These are phyloP conservation scores for Melikaiella ostensackeni DNA, from an alignment of 2,888 invertebrate genomes.

Conservation along the genomic window DNA sequence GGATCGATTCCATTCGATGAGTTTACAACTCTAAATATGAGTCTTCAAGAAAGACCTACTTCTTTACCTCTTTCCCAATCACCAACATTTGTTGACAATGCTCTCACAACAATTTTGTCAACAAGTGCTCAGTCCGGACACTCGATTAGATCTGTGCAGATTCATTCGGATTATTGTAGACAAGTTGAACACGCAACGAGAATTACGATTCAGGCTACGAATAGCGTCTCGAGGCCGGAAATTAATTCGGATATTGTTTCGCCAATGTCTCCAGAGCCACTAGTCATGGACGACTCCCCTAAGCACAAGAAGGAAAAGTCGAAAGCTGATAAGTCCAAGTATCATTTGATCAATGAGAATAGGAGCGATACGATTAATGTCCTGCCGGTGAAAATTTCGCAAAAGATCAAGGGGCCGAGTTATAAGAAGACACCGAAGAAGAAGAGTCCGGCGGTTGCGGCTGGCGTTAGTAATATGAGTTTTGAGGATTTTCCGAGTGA, in stretches of 20 bases:
- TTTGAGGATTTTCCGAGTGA: slow-evolving; percentile 87
- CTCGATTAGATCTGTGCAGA: not conserved
- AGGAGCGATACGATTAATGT: slow-evolving; percentile 71
- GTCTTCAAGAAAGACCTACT: slow-evolving; percentile 67
- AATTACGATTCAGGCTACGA: slow-evolving; percentile 62
- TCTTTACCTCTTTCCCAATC: slow-evolving; percentile 69
- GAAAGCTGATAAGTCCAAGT: slow-evolving; percentile 78
- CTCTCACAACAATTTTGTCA: slow-evolving; percentile 58
- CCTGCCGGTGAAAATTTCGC: slow-evolving; percentile 63
- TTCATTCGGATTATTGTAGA: slow-evolving; percentile 34
- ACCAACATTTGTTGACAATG: slow-evolving; percentile 64
- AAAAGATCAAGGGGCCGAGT: slow-evolving; percentile 65
- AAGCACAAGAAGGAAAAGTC: slow-evolving; percentile 76
- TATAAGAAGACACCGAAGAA: slow-evolving; percentile 68
- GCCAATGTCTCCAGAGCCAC: slow-evolving; percentile 70
- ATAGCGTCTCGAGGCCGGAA: slow-evolving; percentile 62
- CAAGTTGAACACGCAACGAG: slow-evolving; percentile 56
- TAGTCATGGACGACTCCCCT: slow-evolving; percentile 64
- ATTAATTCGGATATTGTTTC: slow-evolving; percentile 59
- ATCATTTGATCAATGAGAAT: slow-evolving; percentile 78
- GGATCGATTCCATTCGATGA: slow-evolving; percentile 75
- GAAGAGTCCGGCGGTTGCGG: slow-evolving; percentile 63
- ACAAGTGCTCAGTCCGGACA: slow-evolving; percentile 10
- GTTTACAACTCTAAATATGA: slow-evolving; percentile 65
- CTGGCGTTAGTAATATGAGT: slow-evolving; percentile 86